These are phyloP conservation scores for Rhyacichthys aspro DNA, from an alignment of 2,797 vertebrate species.

Conservation along the genomic window DNA sequence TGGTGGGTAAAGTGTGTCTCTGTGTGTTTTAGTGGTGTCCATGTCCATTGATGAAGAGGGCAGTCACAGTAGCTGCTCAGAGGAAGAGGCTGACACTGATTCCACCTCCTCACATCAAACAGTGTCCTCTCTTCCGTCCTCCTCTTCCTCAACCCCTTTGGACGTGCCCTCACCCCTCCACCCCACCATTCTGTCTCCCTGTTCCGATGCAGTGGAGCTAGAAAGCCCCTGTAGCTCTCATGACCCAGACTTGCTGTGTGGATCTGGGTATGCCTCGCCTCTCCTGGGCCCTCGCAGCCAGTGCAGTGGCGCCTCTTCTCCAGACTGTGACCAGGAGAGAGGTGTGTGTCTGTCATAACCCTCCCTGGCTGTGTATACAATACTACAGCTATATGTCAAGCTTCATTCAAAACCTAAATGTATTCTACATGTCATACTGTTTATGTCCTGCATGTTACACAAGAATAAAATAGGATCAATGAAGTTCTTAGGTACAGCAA, in stretches of 20 bases:
- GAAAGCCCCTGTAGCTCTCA: constrained; percentile 72
- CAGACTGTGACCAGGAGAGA: constrained; percentile 94
- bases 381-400: constrained; percentile 5
- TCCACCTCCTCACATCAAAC: constrained; percentile 77
- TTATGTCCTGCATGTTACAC: too few relatives aligned
- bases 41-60: constrained; percentile 91
- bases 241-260: constrained; percentile 78
- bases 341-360: constrained; percentile 75
- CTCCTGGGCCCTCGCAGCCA: constrained; percentile 92
- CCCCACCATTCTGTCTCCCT: constrained; percentile 44
- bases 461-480: too few relatives aligned
- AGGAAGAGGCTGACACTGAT: constrained; percentile 86
- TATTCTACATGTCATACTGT: too few relatives aligned
- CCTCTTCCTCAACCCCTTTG: constrained; percentile 33
- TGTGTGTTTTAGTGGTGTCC: constrained; percentile 87
- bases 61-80: constrained; percentile 83
- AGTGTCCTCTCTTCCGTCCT: constrained; percentile 59
- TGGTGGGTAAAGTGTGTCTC: constrained; percentile 39
- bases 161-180: constrained; percentile 62
- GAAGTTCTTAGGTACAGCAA: too few relatives aligned
- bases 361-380: constrained; percentile 11
- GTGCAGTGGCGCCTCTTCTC: constrained; percentile 96
- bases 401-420: too few relatives aligned
- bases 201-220: constrained; percentile 80
- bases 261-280: constrained; percentile 85